Base-by-base conservation (phyloP, 2,888 invertebrate genomes). In the Erpobdella octoculata region DNA sequence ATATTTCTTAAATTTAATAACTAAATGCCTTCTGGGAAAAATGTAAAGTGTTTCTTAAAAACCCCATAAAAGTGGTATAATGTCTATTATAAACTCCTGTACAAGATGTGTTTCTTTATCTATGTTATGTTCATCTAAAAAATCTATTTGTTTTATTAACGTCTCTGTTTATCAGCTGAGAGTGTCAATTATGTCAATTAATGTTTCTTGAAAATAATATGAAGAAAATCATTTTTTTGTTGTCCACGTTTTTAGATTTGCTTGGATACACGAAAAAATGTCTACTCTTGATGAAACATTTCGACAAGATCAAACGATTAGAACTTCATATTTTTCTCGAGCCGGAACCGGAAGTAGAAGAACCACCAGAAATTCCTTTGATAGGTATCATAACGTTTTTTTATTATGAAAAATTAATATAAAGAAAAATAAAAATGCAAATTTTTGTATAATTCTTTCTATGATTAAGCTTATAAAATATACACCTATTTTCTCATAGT, bases 231-330 rank as follows among this genome's bases (percentile, higher is more conserved):
- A n/a, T n/a, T n/a, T n/a, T n/a, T n/a, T n/a, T n/a, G n/a, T n/a
- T n/a, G n/a, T n/a, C n/a, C n/a, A n/a, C n/a, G n/a, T n/a, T n/a
- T n/a, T n/a, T 31, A 74, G 74, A 74, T 53, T 67, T 69, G 37
- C 65, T 73, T 12, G 61, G 70, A 37, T 74, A 65, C 71, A 72
- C 72, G 53, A 74, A 74, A 66, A 73, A 74, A 71, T 71, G 69
- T 15, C 31, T 74, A 53, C 15, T 74, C 41, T 53, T 74, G 41
- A 71, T 67, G 41, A 67, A 70, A 69, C 33, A 66, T 38, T 70
- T 71, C 48, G 73, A 72, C 3, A 37, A 65, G 58, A 18, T 74
- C 67, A 35, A 62, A n/a, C 25, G 73, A 5, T 41, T 74, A 31
- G 72, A 74, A 68, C 53, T 74, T 37, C 37, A 36, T n/a, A 64